These are phyloP conservation scores for Sipha flava DNA, from an alignment of 1,140 invertebrate genomes.

Conservation along the genomic window DNA sequence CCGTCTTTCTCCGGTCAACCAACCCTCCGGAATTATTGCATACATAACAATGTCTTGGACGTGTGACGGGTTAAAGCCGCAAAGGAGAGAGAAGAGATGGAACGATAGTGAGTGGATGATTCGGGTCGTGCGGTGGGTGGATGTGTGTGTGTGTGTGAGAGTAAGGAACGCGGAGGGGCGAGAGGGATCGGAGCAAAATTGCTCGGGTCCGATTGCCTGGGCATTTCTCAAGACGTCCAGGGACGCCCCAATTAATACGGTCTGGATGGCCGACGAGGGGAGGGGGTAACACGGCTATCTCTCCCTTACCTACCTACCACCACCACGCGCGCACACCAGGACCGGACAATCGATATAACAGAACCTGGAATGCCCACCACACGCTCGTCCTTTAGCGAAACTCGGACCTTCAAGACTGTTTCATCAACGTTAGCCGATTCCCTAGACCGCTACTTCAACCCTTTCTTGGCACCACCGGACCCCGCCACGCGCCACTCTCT, in stretches of 20 bases:
- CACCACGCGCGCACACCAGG: neutral
- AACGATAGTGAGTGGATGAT: neutral
- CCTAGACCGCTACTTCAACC: conserved; percentile 19
- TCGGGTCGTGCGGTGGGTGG: neutral
- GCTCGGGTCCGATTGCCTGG: conserved; percentile 32
- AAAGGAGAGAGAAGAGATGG: neutral
- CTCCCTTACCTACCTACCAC: neutral
- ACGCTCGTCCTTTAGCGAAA: neutral
- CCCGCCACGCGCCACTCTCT: neutral
- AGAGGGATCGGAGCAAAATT: neutral
- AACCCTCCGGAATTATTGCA: conserved; percentile 30
- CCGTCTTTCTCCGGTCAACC: conserved; percentile 21
- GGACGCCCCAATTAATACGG: conserved; percentile 31
- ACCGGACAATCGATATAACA: conserved; percentile 31
- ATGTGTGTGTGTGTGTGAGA: no score
- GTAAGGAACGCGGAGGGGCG: neutral
- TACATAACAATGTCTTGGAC: conserved; percentile 30
- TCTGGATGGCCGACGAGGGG: neutral
- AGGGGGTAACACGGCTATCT: conserved; percentile 3
- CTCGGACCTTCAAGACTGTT: conserved; percentile 32
- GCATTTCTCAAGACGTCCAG: conserved; percentile 32
- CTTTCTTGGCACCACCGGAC: conserved; percentile 5
- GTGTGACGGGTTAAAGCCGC: conserved; percentile 31
- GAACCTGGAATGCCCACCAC: conserved; percentile 24
- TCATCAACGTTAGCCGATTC: conserved; percentile 27